Percentiles rank a stretch among this genome's conserved stretches.
Conservation (phyloP, 2,797 vertebrate genomes). For the Bucorvus abyssinicus region DNA sequence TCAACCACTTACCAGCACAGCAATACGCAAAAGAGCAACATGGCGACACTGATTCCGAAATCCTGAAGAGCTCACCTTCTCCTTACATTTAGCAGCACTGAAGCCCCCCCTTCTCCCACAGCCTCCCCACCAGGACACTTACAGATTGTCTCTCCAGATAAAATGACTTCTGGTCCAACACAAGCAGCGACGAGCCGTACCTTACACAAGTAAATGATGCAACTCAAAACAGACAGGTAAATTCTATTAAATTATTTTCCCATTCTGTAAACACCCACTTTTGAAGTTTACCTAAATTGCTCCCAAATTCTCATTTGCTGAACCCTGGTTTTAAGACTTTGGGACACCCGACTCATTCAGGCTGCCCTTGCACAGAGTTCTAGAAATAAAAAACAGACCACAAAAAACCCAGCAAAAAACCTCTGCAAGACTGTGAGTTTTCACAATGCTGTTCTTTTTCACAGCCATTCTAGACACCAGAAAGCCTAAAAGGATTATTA, state of each 20-base stretch:
- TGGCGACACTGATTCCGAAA: not conserved
- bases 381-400: not conserved
- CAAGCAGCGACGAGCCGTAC: rapidly evolving
- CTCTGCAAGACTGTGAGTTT: not conserved
- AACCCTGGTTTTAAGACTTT: not conserved
- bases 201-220: not conserved
- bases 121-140: not conserved
- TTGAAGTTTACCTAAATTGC: not conserved
- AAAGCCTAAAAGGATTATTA: not conserved
- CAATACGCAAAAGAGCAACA: not conserved
- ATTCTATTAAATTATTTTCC: not conserved
- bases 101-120: not conserved
- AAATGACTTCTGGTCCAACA: not conserved
- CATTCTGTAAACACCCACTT: not conserved
- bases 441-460: not conserved
- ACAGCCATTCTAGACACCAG: not conserved
- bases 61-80: not conserved
- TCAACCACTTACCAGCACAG: not conserved
- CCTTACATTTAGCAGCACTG: not conserved
- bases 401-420: not conserved
- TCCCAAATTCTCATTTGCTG: not conserved
- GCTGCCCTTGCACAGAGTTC: not conserved
- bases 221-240: not conserved
- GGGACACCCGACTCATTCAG: not conserved
- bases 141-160: not conserved